These are phyloP conservation scores for Quadroppia sp. DNA, from an alignment of 2,888 invertebrate species.

Conservation along the genomic window DNA sequence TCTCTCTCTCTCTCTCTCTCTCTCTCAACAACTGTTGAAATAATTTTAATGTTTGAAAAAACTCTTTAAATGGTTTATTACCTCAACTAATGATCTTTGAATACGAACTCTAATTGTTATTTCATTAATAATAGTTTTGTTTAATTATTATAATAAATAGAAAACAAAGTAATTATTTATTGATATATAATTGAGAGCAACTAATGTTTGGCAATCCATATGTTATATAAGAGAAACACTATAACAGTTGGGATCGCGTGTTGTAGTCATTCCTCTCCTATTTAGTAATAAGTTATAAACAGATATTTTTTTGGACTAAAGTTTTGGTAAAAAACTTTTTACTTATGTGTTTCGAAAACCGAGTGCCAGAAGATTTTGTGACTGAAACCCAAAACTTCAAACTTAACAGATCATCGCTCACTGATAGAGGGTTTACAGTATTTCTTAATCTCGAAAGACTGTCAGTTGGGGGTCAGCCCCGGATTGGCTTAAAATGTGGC, in stretches of 20 bases:
- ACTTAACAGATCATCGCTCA: constrained; percentile 24
- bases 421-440: not conserved
- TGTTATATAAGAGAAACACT: not conserved
- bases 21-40: constrained; percentile 19
- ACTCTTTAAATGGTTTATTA: constrained; percentile 21
- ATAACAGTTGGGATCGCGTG: constrained; percentile 7
- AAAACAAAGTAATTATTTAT: not conserved
- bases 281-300: not conserved
- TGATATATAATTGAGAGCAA: constrained; percentile 9
- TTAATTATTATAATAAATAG: not conserved
- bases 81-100: constrained; percentile 9
- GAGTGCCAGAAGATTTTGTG: not conserved
- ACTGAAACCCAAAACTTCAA: constrained; percentile 21
- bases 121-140: not conserved
- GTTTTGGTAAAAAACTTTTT: not conserved
- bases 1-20: not conserved
- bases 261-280: not conserved
- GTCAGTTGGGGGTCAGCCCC: constrained; percentile 9
- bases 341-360: not conserved
- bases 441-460: constrained; percentile 1
- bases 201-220: constrained; percentile 19
- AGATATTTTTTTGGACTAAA: not conserved
- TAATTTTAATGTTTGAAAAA: constrained; percentile 9
- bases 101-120: not conserved
- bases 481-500: not conserved